These are phyloP conservation scores for Bungarus multicinctus DNA, from an alignment of 2,113 vertebrate genomes.

Conservation along the genomic window DNA sequence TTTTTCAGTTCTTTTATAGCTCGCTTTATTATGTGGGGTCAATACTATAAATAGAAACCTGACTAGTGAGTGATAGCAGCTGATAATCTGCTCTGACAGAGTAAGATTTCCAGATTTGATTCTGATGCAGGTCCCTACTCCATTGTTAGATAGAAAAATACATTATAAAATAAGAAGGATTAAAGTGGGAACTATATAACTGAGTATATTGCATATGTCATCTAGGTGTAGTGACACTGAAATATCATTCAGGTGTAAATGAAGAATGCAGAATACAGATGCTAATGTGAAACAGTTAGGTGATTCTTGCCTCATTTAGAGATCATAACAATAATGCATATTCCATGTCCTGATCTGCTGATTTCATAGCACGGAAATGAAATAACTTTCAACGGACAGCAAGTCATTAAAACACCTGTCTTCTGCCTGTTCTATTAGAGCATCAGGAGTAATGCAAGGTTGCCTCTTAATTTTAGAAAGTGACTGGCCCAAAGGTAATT, in stretches of 20 bases:
- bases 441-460: neutral
- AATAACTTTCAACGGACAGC: neutral
- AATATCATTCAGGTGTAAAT: neutral
- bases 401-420: neutral
- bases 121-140: neutral
- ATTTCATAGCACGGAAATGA: neutral
- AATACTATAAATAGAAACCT: neutral
- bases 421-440: neutral
- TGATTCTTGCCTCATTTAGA: neutral
- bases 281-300: neutral
- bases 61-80: neutral
- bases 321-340: neutral
- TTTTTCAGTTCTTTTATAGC: neutral
- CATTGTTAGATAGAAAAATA: neutral
- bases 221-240: neutral
- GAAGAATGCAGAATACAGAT: neutral
- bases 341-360: neutral
- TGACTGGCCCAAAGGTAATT: neutral
- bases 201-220: neutral
- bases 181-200: neutral
- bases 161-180: neutral
- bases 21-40: neutral
- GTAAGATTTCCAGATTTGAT: neutral
- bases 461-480: neutral
- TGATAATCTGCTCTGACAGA: neutral